Percentiles rank a stretch among this genome's conserved stretches.
Evolutionary conservation across 2,113 vertebrate genomes (phyloP).

Genomic region (Aphyosemion australe): DNA sequence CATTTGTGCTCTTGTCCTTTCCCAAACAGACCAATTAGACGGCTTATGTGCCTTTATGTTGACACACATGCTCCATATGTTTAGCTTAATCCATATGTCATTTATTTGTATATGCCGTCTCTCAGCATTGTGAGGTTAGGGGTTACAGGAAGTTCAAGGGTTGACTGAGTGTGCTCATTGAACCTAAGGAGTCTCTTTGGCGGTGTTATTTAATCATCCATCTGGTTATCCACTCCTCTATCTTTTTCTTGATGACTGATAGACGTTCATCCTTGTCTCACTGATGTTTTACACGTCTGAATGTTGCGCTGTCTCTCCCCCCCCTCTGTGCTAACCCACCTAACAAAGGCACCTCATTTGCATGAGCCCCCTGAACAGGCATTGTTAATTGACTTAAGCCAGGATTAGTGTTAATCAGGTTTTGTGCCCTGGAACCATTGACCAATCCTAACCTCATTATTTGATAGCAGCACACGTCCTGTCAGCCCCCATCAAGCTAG

Average conservation of each 20-base stretch:
- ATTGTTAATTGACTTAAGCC: slow-evolving; percentile 80
- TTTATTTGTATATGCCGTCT: slow-evolving; percentile 9
- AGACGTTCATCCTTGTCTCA: slow-evolving; percentile 23
- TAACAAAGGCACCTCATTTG: slow-evolving; percentile 69
- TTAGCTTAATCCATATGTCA: slow-evolving; percentile 8
- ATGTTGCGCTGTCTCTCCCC: slow-evolving; percentile 40
- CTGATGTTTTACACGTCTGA: slow-evolving; percentile 49
- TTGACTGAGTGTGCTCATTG: slow-evolving; percentile 45
- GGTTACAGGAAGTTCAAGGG: slow-evolving; percentile 44
- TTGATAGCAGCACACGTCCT: slow-evolving; percentile 78
- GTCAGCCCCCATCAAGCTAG: slow-evolving; percentile 71
- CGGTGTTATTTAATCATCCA: slow-evolving; percentile 26
- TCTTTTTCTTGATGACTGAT: slow-evolving; percentile 37
- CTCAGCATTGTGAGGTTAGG: slow-evolving; percentile 23
- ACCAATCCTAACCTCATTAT: slow-evolving; percentile 80
- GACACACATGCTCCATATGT: slow-evolving; percentile 18
- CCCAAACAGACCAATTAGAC: not conserved
- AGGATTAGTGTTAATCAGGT: slow-evolving; percentile 79
- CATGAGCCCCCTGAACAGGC: slow-evolving; percentile 70
- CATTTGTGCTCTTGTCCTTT: not conserved
- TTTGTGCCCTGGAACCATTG: slow-evolving; percentile 75
- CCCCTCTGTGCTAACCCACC: slow-evolving; percentile 36
- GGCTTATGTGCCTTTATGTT: slow-evolving; percentile 3
- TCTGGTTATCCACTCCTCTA: slow-evolving; percentile 30
- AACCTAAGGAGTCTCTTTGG: slow-evolving; percentile 32